Percentiles rank a stretch among this genome's conserved stretches.
Conservation (phyloP, 2,888 invertebrate species). For the Taenaris catops region DNA sequence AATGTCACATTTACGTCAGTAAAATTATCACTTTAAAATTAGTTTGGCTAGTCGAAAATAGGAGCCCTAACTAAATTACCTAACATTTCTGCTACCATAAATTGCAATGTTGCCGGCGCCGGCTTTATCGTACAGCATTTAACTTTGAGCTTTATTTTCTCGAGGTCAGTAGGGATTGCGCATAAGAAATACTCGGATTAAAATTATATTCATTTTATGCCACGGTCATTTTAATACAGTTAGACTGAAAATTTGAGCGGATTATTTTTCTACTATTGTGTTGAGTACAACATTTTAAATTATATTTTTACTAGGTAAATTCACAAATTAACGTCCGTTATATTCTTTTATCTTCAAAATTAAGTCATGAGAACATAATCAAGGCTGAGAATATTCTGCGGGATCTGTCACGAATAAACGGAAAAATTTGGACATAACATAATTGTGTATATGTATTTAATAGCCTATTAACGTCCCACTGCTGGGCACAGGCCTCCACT, state of each 20-base stretch:
- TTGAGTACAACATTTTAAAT: too few relatives aligned
- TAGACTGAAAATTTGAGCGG: background rate
- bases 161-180: constrained; percentile 11
- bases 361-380: too few relatives aligned
- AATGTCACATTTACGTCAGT: constrained; percentile 6
- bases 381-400: too few relatives aligned
- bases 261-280: too few relatives aligned
- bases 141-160: constrained; percentile 21
- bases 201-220: constrained; percentile 3
- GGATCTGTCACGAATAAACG: too few relatives aligned
- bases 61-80: constrained; percentile 20
- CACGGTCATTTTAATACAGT: background rate
- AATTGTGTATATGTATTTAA: too few relatives aligned
- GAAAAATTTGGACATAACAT: too few relatives aligned
- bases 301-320: too few relatives aligned
- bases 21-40: constrained; percentile 10
- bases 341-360: too few relatives aligned
- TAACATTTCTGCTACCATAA: constrained; percentile 22
- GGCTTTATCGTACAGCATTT: constrained; percentile 22
- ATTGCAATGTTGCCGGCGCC: constrained; percentile 21
- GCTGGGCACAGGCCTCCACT: too few relatives aligned
- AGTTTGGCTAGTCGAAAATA: constrained; percentile 15
- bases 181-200: constrained; percentile 10
- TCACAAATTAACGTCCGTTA: too few relatives aligned
- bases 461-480: too few relatives aligned